Conservation (phyloP, 1,140 invertebrate genomes). For the Mamestra configurata region DNA sequence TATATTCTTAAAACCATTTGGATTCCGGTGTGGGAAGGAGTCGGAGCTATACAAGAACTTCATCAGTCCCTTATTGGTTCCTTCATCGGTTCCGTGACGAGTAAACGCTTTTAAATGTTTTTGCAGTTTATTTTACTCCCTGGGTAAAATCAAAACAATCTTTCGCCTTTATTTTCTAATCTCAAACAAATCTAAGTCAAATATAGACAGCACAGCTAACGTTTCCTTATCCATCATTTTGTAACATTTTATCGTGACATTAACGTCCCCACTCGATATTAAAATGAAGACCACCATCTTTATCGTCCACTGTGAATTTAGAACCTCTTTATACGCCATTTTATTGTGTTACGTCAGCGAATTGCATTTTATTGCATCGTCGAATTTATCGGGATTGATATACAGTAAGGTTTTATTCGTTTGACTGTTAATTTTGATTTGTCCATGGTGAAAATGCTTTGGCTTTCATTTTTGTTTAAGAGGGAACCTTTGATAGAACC, state of each 20-base stretch:
- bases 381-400: conserved; percentile 11
- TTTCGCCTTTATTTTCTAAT: too few species aligned
- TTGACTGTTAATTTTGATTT: background rate
- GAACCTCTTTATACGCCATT: conserved; percentile 21
- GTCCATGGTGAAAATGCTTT: background rate
- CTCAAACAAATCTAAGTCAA: too few species aligned
- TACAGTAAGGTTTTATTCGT: conserved; percentile 18
- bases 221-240: background rate
- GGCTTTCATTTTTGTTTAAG: background rate
- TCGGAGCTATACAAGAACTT: too few species aligned
- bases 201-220: too few species aligned
- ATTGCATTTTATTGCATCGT: conserved; percentile 38
- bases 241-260: background rate
- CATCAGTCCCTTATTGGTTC: too few species aligned
- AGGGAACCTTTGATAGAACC: background rate
- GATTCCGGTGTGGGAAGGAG: too few species aligned
- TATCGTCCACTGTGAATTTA: background rate
- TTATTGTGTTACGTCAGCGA: conserved; percentile 48
- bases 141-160: too few species aligned
- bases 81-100: too few species aligned
- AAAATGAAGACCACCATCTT: conserved; percentile 13
- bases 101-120: too few species aligned
- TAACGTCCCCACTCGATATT: background rate
- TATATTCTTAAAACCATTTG: too few species aligned
- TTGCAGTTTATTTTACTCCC: too few species aligned